These are phyloP conservation scores for Xylota sylvarum DNA, from an alignment of 2,888 invertebrate genomes.

Conservation along the genomic window DNA sequence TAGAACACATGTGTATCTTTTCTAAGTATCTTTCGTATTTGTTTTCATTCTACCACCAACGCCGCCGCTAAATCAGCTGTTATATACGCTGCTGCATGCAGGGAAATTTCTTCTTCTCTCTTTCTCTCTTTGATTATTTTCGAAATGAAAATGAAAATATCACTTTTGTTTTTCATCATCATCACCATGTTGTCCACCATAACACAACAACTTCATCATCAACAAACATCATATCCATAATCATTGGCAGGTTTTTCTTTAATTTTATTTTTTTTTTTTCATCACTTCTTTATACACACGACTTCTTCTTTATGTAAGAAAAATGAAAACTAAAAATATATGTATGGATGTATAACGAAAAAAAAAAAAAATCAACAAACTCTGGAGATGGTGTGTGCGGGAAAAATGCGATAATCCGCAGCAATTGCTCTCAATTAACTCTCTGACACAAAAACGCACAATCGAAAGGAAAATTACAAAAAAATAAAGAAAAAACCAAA, in stretches of 20 bases:
- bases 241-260: conserved; percentile 43
- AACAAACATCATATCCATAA: conserved; percentile 32
- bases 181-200: conserved; percentile 5
- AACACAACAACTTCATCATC: conserved; percentile 18
- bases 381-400: conserved; percentile 48
- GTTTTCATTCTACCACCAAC: conserved; percentile 55
- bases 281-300: conserved; percentile 15
- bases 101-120: conserved; percentile 24
- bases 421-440: conserved; percentile 74
- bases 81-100: neutral
- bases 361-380: conserved; percentile 25
- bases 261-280: conserved; percentile 6
- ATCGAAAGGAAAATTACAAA: conserved; percentile 63
- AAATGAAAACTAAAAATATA: conserved; percentile 49
- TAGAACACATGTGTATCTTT: conserved; percentile 55
- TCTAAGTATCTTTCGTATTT: conserved; percentile 39
- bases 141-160: conserved; percentile 69
- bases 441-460: conserved; percentile 63
- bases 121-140: conserved; percentile 8
- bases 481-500: conserved; percentile 18
- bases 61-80: conserved; percentile 65
- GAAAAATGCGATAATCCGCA: conserved; percentile 72
- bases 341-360: neutral
- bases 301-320: conserved; percentile 48
- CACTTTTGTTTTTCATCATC: conserved; percentile 65